phyloP scores from a whole-genome alignment of 2,113 vertebrate species.

The Sapayoa aenigma region DNA sequence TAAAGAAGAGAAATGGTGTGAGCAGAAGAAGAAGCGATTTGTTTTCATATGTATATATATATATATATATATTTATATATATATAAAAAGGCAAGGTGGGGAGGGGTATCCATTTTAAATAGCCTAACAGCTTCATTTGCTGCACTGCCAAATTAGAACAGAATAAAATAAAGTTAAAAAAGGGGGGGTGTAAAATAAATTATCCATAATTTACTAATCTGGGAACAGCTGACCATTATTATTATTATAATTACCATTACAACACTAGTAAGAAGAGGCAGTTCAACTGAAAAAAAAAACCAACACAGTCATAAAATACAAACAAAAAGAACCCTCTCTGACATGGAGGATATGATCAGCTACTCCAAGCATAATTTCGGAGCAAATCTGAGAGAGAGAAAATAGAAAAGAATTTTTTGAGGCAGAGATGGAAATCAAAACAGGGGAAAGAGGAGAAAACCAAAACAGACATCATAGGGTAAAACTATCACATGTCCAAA shows the following conservation, averaged over 20 bases:
- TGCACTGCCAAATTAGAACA: conserved; percentile 84
- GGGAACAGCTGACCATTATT: conserved; percentile 92
- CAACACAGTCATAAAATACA: conserved; percentile 90
- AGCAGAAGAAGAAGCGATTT: conserved; percentile 66
- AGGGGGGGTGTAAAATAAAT: conserved; percentile 90
- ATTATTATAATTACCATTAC: conserved; percentile 89
- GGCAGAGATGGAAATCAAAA: conserved; percentile 32
- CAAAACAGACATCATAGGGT: conserved; percentile 3
- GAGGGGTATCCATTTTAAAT: conserved; percentile 76
- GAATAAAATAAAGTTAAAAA: conserved; percentile 81
- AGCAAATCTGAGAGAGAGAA: conserved; percentile 78
- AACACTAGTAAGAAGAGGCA: conserved; percentile 92
- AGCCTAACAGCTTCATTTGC: conserved; percentile 88
- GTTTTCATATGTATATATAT: conserved; percentile 72
- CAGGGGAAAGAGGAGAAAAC: neutral
- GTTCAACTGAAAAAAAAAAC: conserved; percentile 81
- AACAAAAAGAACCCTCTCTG: conserved; percentile 79
- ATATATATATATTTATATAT: conserved; percentile 72
- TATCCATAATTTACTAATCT: conserved; percentile 99
- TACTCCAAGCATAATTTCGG: conserved; percentile 81
- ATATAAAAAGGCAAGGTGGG: conserved; percentile 59
- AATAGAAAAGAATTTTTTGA: conserved; percentile 41
- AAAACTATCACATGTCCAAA: conserved; percentile 22
- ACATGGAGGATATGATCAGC: conserved; percentile 84
- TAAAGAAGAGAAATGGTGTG: conserved; percentile 67